Evolutionary conservation across 23 tunicate species (phyloP).

Genomic region (Trididemnum miniatum): DNA sequence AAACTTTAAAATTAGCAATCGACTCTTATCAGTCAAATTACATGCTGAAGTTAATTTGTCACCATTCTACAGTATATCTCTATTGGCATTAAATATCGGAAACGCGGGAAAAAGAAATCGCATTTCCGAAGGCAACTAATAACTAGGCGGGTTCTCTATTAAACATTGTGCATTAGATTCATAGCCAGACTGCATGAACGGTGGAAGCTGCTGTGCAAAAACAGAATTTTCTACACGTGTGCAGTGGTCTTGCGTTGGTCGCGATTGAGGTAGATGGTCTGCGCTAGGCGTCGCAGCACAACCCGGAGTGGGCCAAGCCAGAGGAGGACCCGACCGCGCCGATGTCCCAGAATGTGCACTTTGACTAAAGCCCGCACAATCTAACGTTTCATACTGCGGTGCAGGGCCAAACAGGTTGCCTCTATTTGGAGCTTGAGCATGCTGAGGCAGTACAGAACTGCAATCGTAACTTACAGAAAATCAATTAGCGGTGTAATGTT

Average conservation of each 20-base stretch:
- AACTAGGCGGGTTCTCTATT: too few species aligned
- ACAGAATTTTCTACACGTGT: too few species aligned
- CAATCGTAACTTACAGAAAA: too few species aligned
- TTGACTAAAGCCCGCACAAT: background rate
- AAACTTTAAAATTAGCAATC: background rate
- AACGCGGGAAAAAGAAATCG: background rate
- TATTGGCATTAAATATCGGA: background rate
- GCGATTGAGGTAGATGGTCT: too few species aligned
- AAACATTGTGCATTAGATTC: too few species aligned
- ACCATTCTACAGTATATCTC: background rate
- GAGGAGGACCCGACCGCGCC: background rate
- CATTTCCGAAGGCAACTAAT: background rate
- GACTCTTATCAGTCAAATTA: background rate
- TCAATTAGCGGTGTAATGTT: background rate
- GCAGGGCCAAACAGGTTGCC: background rate
- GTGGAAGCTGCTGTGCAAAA: too few species aligned
- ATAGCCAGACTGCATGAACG: too few species aligned
- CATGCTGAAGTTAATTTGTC: background rate
- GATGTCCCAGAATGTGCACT: background rate
- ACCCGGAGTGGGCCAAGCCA: too few species aligned
- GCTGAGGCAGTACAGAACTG: background rate
- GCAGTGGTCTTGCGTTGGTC: too few species aligned
- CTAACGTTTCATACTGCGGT: background rate
- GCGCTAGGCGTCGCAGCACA: too few species aligned
- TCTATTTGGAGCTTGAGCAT: background rate